Base-by-base conservation (phyloP, 1,140 invertebrate species). In the Amyelois transitella region DNA sequence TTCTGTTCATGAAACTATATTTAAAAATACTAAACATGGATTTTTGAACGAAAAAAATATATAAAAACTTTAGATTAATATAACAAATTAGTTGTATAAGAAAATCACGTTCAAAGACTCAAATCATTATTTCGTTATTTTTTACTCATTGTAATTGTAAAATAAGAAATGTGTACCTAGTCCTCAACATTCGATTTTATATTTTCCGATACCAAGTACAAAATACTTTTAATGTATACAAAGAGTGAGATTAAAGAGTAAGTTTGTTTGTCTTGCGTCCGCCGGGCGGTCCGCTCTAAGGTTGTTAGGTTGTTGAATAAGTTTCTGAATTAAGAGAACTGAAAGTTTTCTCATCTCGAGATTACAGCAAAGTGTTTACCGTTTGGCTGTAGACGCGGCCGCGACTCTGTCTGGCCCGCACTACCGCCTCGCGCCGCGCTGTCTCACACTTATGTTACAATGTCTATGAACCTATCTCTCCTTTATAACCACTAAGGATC, bases 301-400 rank as follows among this genome's bases (percentile, higher is more conserved):
- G 83, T 86, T 85, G 83, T 87, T 87, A 87, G 81, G 78, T 82
- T 86, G 77, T 87, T 87, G 82, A 87, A 87, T 86, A 89, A 89
- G 85, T 89, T 89, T 89, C 87, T 88, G 88, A 89, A 89, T 89
- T 89, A 87, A 89, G 86, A 89, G 82, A 86, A 87, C 86, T 88
- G 82, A 86, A 89, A 89, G 86, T 89, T 89, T 89, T 88, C 88
- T 89, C 88, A 89, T 89, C 88, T 88, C 75, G 80, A 89, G 88
- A 89, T 89, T 88, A 89, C 86, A 86, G 85, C 84, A 79, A 88
- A 89, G 88, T 89, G 88, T 89, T 89, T 89, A 89, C 88, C 86
- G 86, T 86, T 86, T 80, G 82, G 82, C 79, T 82, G 79, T 72
- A 73, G 81, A 81, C 74, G 81, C 77, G 77, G 75, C 78, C 76